phyloP scores from a whole-genome alignment of 2,797 vertebrate species.

The Anguilla pacifica region DNA sequence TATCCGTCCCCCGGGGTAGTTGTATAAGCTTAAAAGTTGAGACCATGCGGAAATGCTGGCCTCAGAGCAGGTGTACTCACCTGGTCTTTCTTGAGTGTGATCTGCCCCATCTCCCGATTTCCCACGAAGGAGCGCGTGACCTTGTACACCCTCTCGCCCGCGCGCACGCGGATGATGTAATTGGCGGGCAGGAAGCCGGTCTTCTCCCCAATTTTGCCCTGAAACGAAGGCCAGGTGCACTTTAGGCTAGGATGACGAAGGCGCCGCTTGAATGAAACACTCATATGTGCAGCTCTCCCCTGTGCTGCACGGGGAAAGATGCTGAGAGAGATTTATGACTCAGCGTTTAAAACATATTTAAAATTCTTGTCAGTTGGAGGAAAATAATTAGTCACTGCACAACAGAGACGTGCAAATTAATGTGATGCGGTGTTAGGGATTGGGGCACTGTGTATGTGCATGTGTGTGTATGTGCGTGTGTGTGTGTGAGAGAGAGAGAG shows the following conservation, averaged over 20 bases:
- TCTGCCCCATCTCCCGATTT: constrained; percentile 91
- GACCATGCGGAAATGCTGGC: not conserved
- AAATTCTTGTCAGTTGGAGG: not conserved
- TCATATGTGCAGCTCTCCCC: not conserved
- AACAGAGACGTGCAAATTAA: not conserved
- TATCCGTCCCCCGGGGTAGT: no score
- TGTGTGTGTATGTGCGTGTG: not conserved
- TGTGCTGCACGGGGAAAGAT: not conserved
- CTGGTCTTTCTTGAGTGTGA: constrained; percentile 94
- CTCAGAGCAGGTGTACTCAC: constrained; percentile 53
- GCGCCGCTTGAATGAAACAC: not conserved
- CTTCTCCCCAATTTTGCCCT: constrained; percentile 85
- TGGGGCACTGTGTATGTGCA: not conserved
- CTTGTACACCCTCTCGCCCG: constrained; percentile 83
- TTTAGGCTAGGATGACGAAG: not conserved
- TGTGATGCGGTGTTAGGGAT: not conserved
- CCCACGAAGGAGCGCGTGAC: constrained; percentile 89
- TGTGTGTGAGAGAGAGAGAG: not conserved
- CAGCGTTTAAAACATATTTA: not conserved
- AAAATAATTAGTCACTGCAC: not conserved
- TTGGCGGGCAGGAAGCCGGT: constrained; percentile 83
- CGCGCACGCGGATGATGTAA: constrained; percentile 87
- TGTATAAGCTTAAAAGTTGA: no score
- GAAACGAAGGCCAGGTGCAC: not conserved
- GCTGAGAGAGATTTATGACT: not conserved